Evolutionary conservation across 2,797 vertebrate species (phyloP).

Genomic region (Sebastes dallii): DNA sequence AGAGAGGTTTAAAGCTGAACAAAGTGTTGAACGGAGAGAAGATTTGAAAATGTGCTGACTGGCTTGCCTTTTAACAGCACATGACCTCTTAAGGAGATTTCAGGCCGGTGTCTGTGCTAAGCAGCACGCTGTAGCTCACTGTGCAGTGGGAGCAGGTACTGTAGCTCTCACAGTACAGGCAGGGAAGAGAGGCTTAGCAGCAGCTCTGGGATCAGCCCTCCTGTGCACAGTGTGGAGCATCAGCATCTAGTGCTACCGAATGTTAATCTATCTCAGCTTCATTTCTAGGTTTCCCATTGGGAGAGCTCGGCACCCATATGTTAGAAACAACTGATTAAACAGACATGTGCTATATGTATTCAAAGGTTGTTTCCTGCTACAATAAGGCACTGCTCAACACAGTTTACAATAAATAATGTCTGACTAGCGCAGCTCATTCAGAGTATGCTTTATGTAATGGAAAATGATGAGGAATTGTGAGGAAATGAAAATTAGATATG

Average conservation of each 20-base stretch:
- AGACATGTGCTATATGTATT: neutral
- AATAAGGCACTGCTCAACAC: neutral
- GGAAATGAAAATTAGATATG: neutral
- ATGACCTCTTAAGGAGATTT: slow-evolving; percentile 79
- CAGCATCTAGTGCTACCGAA: neutral
- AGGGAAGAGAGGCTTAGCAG: slow-evolving; percentile 23
- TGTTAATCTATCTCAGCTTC: neutral
- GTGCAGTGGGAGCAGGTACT: slow-evolving; percentile 39
- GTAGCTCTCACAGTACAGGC: slow-evolving; percentile 29
- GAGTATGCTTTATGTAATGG: neutral
- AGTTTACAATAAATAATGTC: neutral
- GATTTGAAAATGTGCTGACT: slow-evolving; percentile 67
- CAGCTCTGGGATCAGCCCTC: slow-evolving; percentile 49
- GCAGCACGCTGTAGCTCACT: slow-evolving; percentile 44
- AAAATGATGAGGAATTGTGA: neutral
- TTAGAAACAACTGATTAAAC: neutral
- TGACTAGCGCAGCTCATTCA: neutral
- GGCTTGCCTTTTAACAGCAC: slow-evolving; percentile 65
- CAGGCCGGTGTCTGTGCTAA: slow-evolving; percentile 58
- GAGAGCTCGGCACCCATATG: neutral
- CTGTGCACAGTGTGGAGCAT: slow-evolving; percentile 13
- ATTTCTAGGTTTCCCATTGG: neutral
- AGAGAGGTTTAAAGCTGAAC: slow-evolving; percentile 33
- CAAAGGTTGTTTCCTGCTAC: neutral
- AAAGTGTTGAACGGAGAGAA: slow-evolving; percentile 40